These are phyloP conservation scores for Talpa occidentalis DNA, from an alignment of 2,113 vertebrate genomes.

Conservation along the genomic window DNA sequence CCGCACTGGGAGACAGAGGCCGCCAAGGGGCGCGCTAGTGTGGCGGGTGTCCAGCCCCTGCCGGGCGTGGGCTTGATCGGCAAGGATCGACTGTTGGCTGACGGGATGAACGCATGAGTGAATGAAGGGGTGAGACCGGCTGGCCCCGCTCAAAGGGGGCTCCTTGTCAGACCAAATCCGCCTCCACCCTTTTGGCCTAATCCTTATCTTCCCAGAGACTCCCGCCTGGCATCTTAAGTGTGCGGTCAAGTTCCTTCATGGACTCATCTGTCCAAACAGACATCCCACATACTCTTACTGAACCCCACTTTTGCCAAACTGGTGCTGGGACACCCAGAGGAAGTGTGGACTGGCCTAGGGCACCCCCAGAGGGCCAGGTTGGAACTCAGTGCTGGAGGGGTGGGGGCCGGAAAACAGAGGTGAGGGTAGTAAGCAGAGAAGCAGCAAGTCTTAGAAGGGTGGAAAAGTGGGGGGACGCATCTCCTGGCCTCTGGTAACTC, in stretches of 20 bases:
- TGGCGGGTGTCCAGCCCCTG: conserved; percentile 44
- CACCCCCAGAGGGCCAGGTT: neutral
- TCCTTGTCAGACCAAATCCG: fast-evolving
- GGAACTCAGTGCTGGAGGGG: neutral
- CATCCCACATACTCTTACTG: conserved; percentile 80
- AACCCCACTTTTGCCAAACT: conserved; percentile 74
- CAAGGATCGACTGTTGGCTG: conserved; percentile 81
- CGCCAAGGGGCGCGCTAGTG: conserved; percentile 34
- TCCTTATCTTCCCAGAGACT: fast-evolving
- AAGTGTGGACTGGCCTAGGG: conserved; percentile 53
- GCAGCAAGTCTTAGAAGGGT: neutral
- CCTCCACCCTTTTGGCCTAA: neutral
- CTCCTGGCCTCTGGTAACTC: neutral
- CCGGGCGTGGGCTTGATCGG: conserved; percentile 68
- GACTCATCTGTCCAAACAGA: conserved; percentile 57
- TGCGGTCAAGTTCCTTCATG: neutral
- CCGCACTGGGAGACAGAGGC: conserved; percentile 59
- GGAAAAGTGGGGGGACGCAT: fast-evolving
- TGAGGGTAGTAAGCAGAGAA: neutral
- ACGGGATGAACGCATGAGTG: conserved; percentile 41
- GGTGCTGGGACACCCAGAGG: conserved; percentile 63
- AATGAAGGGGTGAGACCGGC: neutral
- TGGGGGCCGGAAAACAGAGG: fast-evolving
- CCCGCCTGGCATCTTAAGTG: neutral
- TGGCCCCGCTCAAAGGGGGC: neutral